A percentile compares a stretch with the other conserved stretches of the same genome.
Evolutionary conservation across 2,797 vertebrate genomes (phyloP).

Genomic region (Podarcis siculus): DNA sequence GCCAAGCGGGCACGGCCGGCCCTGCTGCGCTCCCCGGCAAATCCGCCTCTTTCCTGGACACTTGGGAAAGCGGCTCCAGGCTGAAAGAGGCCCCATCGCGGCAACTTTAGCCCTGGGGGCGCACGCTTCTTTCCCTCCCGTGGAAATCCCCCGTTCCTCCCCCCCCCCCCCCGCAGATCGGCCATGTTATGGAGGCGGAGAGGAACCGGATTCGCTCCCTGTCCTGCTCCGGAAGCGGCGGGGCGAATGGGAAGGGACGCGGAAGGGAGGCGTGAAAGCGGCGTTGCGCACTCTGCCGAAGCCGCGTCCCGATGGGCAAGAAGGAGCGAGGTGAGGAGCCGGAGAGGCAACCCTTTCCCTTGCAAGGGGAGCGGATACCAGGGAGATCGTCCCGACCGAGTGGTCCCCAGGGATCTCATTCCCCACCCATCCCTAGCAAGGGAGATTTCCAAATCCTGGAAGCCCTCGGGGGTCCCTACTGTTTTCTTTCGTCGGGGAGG

Average conservation of each 20-base stretch:
- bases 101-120: too few species aligned
- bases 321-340: conserved; percentile 60
- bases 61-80: too few species aligned
- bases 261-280: rapidly evolving
- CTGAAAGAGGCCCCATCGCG: too few species aligned
- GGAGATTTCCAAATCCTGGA: not conserved
- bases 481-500: not conserved
- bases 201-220: not conserved
- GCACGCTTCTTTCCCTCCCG: not conserved
- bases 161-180: rapidly evolving
- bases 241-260: too few species aligned
- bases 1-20: too few species aligned
- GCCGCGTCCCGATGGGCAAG: conserved; percentile 56
- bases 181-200: not conserved
- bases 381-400: not conserved
- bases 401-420: too few species aligned
- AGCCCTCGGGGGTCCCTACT: not conserved
- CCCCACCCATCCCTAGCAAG: too few species aligned
- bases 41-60: too few species aligned
- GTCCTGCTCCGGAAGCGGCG: conserved; percentile 6
- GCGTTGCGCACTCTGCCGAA: not conserved
- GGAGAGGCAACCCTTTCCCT: not conserved
- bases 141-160: too few species aligned
- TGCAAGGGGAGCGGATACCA: too few species aligned
- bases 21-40: too few species aligned